Base-by-base conservation (phyloP, 2,113 vertebrate genomes). In the Lamprologus callipterus region DNA sequence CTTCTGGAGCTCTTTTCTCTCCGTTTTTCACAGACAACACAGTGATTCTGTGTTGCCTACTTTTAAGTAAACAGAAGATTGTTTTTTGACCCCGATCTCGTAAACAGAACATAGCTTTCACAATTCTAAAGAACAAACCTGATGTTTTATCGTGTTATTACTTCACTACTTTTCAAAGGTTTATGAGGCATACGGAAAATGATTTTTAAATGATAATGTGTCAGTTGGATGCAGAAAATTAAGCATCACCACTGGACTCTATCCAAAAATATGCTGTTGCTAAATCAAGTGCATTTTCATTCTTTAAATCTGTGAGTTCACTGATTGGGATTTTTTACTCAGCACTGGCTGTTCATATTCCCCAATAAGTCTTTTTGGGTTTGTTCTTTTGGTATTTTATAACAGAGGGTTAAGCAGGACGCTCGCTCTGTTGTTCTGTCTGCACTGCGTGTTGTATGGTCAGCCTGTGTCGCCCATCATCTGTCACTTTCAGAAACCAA, bases 281-380 rank as follows among this genome's bases (percentile, higher is more conserved):
- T 57, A 81, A 55, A 55, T 54, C 9, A 55, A 80, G 17, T 80
- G 4, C 37, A 57, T 81, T 42, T 57, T 81, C 21, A 4, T 47
- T 75, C 40, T 28, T 17, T 28, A 19, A 0, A 40, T 57, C 6
- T 26, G 33, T 26, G 40, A 75, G 14, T 7, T 10, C 16, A 31
- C 19, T 78, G 42, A 8, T 78, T 78, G 23, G 70, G 42, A 10
- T 19, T 49, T 65, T 75, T 75, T 28, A 19, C 42, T 49, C 42
- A 11, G 42, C 42, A 49, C 45, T 78, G 70, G 70, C 23, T 49
- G 0, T 6, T 47, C 70, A 4, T 3, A 1, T 49, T 78, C 45
- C 14, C 35, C 33, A 54, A 19, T 42, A 17, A 40, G 53, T 81
- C 33, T 57, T 1, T 81, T 28, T 81, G 53, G 9, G 7, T 42